Conservation (phyloP, 1,140 invertebrate genomes). For the Trichogramma pretiosum region DNA sequence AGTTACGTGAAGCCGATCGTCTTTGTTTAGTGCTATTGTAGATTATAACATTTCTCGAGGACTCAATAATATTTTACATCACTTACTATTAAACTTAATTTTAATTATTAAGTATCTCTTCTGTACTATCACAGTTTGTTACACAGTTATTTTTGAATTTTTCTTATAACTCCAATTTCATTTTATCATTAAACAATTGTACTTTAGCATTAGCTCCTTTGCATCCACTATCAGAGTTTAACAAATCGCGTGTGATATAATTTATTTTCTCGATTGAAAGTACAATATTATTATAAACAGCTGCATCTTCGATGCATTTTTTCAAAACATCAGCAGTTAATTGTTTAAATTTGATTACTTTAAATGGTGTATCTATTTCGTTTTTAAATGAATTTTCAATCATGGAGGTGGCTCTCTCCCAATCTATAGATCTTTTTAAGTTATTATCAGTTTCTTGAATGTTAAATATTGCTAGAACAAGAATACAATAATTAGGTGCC, state of each 20-base stretch:
- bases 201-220: slow-evolving; percentile 39
- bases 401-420: slow-evolving; percentile 17
- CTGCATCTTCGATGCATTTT: slow-evolving; percentile 32
- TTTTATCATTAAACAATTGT: too few species aligned
- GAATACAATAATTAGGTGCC: slow-evolving; percentile 22
- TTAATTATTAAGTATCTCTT: too few species aligned
- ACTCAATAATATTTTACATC: too few species aligned
- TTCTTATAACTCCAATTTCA: too few species aligned
- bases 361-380: slow-evolving; percentile 17
- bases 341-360: slow-evolving; percentile 23
- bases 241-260: slow-evolving; percentile 24
- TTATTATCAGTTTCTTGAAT: slow-evolving; percentile 23
- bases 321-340: slow-evolving; percentile 23
- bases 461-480: slow-evolving; percentile 32
- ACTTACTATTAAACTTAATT: too few species aligned
- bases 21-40: too few species aligned
- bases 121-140: too few species aligned
- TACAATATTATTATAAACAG: slow-evolving; percentile 17
- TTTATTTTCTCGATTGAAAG: slow-evolving; percentile 23
- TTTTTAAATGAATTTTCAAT: slow-evolving; percentile 20
- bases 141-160: slow-evolving; percentile 18
- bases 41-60: too few species aligned
- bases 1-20: too few species aligned
- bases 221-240: slow-evolving; percentile 30
- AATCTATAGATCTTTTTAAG: slow-evolving; percentile 21